Conservation (phyloP, 2,888 invertebrate species). For the Parasteatoda lunata region DNA sequence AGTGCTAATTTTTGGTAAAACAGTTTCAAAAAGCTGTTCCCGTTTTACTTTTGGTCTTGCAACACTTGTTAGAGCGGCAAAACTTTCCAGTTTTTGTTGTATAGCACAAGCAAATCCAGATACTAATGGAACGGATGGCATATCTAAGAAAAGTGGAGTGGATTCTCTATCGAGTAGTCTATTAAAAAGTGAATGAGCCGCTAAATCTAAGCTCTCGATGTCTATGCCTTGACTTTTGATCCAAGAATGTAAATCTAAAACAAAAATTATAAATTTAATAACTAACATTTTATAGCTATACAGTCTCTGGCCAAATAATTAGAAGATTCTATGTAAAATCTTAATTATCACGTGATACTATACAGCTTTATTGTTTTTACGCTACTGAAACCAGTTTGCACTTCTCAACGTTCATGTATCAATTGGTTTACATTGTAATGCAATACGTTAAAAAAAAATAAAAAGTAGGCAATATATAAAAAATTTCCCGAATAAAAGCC, state of each 20-base stretch:
- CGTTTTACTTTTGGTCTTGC: constrained; percentile 70
- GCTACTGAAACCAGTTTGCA: no score
- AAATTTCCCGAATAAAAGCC: no score
- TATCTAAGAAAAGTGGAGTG: constrained; percentile 59
- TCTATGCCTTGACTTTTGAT: constrained; percentile 74
- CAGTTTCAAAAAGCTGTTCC: constrained; percentile 70
- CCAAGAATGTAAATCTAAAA: constrained; percentile 87
- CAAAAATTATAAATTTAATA: constrained; percentile 14
- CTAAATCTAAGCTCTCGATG: constrained; percentile 73
- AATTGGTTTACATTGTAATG: no score
- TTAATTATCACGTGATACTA: no score
- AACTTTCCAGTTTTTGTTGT: constrained; percentile 79
- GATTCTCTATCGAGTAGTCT: constrained; percentile 42
- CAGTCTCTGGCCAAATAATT: no score
- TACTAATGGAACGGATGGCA: constrained; percentile 77
- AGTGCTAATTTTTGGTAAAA: constrained; percentile 69
- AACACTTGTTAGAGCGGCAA: constrained; percentile 68
- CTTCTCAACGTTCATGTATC: no score
- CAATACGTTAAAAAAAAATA: no score
- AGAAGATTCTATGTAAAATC: no score
- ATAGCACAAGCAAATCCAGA: constrained; percentile 81
- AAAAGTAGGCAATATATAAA: no score
- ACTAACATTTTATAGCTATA: no score
- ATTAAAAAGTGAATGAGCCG: constrained; percentile 70
- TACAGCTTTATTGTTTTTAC: no score